Evolutionary conservation across 2,888 invertebrate genomes (phyloP).

Genomic region (Euplexia lucipara): DNA sequence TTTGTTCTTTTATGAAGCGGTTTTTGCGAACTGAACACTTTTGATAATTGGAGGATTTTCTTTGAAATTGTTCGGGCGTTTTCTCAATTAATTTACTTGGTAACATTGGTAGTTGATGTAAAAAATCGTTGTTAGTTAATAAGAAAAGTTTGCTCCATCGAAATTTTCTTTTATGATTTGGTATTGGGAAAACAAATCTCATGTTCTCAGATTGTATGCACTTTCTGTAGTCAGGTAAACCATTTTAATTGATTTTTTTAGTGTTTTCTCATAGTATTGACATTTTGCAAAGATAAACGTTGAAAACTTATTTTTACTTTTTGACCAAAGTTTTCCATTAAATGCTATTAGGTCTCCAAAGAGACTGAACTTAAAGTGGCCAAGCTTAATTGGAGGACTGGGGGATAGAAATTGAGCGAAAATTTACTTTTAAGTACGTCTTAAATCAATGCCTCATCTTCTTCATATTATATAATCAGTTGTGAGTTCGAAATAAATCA

Average conservation of each 20-base stretch:
- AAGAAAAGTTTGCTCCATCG: background rate
- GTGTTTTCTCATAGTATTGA: background rate
- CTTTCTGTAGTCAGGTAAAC: background rate
- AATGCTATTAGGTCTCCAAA: constrained; percentile 10
- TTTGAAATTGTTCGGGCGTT: constrained; percentile 29
- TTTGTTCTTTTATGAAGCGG: constrained; percentile 28
- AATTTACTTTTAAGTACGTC: constrained; percentile 23
- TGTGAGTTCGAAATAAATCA: background rate
- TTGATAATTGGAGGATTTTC: constrained; percentile 37
- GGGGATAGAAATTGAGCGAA: constrained; percentile 22
- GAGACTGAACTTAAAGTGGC: constrained; percentile 23
- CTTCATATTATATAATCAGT: constrained; percentile 13
- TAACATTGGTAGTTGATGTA: constrained; percentile 15
- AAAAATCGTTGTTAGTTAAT: constrained; percentile 3
- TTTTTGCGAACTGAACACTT: constrained; percentile 36
- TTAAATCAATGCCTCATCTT: constrained; percentile 52
- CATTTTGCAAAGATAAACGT: constrained; percentile 10
- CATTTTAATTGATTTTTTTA: too few species aligned
- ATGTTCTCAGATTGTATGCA: background rate
- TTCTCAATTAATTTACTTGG: constrained; percentile 20
- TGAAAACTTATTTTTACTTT: constrained; percentile 25
- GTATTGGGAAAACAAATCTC: background rate
- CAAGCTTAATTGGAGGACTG: constrained; percentile 5
- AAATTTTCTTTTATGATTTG: background rate
- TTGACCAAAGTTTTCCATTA: constrained; percentile 18